A percentile compares a stretch with the other conserved stretches of the same genome.
Evolutionary conservation across 2,888 invertebrate genomes (phyloP).

Genomic region (Crioceris asparagi): DNA sequence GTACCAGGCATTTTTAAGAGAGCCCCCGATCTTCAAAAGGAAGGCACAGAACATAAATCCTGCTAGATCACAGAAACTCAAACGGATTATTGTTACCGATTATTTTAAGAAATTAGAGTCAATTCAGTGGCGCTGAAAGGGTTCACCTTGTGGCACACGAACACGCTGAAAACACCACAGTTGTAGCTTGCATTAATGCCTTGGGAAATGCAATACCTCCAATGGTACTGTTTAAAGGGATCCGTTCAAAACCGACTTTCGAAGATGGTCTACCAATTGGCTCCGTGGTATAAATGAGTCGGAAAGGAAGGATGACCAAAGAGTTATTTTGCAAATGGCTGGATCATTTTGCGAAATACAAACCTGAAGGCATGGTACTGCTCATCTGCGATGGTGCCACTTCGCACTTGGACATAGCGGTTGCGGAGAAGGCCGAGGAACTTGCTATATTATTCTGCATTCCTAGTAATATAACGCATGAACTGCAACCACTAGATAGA

Average conservation of each 20-base stretch:
- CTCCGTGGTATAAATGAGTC: too few relatives aligned
- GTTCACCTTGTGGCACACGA: conserved; percentile 26
- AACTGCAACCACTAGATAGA: conserved; percentile 30
- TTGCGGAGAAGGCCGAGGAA: conserved; percentile 25
- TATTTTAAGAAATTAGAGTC: conserved; percentile 11
- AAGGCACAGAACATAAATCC: conserved; percentile 17
- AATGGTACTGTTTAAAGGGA: conserved; percentile 22
- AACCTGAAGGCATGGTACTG: too few relatives aligned
- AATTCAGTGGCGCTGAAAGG: conserved; percentile 23
- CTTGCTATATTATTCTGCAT: too few relatives aligned
- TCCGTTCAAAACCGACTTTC: conserved; percentile 6
- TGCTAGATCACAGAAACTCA: conserved; percentile 19
- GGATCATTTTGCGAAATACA: too few relatives aligned
- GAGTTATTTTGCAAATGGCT: too few relatives aligned
- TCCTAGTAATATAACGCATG: too few relatives aligned
- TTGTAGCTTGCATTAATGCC: conserved; percentile 26
- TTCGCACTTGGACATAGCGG: conserved; percentile 23
- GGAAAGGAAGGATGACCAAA: too few relatives aligned
- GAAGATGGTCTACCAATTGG: conserved; percentile 13
- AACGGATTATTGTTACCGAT: conserved; percentile 13
- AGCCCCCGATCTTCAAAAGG: conserved; percentile 16
- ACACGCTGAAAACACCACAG: conserved; percentile 29
- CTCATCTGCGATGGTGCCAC: conserved; percentile 26
- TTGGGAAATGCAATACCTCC: conserved; percentile 19
- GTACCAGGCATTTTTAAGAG: too few relatives aligned